Evolutionary conservation across 2,888 invertebrate genomes (phyloP).

Genomic region (Epicampocera succincta): DNA sequence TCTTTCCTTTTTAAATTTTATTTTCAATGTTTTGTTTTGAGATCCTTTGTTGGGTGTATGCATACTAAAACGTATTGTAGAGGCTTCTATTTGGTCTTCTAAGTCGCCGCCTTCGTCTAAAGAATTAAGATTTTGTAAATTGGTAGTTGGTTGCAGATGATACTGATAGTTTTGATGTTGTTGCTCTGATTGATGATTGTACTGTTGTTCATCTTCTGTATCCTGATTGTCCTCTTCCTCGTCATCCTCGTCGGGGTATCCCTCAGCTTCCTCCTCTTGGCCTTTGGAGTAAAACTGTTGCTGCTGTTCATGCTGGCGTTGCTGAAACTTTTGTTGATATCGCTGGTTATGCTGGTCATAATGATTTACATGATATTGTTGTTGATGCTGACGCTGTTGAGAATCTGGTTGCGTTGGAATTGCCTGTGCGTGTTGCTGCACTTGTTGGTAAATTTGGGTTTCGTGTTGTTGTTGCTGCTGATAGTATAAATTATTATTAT

Average conservation of each 20-base stretch:
- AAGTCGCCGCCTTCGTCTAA: conserved; percentile 70
- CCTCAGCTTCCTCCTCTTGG: conserved; percentile 55
- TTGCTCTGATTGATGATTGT: conserved; percentile 40
- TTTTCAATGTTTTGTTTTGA: conserved; percentile 81
- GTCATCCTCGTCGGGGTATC: conserved; percentile 61
- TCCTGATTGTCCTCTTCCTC: conserved; percentile 71
- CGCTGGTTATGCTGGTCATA: conserved; percentile 46
- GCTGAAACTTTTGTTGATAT: conserved; percentile 44
- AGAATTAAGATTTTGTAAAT: conserved; percentile 41
- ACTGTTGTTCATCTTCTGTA: conserved; percentile 69
- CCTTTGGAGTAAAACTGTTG: conserved; percentile 43
- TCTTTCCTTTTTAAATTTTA: conserved; percentile 80
- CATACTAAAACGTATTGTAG: conserved; percentile 79
- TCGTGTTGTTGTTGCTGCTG: conserved; percentile 36
- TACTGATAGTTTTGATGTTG: conserved; percentile 48
- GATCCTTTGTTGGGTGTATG: conserved; percentile 77
- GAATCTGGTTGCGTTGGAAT: conserved; percentile 66
- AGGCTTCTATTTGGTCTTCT: conserved; percentile 79
- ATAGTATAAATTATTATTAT: conserved; percentile 60
- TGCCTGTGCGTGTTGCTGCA: conserved; percentile 61
- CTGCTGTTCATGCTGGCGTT: conserved; percentile 39
- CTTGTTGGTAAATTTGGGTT: conserved; percentile 63
- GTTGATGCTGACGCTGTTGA: conserved; percentile 48
- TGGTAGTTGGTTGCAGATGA: conserved; percentile 48
- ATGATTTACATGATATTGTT: conserved; percentile 34